Evolutionary conservation across 2,888 invertebrate genomes (phyloP).

Genomic region (Cephus rjabovi): DNA sequence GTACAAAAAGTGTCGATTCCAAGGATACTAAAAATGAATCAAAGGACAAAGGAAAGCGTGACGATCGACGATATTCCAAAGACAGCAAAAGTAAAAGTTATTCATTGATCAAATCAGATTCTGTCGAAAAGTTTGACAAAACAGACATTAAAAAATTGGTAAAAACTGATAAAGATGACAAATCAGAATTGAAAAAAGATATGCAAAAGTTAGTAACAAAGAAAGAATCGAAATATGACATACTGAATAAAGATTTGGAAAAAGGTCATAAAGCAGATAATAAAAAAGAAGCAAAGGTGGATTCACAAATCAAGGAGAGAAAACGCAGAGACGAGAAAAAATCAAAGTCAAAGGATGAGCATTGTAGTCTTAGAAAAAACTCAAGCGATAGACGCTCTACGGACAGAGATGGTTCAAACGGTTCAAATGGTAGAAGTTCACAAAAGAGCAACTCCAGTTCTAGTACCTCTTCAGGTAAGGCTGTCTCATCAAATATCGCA

Average conservation of each 20-base stretch:
- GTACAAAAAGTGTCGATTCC: slow-evolving; percentile 37
- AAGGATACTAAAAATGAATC: slow-evolving; percentile 52
- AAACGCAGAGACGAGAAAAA: slow-evolving; percentile 61
- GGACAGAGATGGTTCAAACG: slow-evolving; percentile 85
- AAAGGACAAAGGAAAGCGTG: slow-evolving; percentile 47
- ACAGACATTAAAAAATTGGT: slow-evolving; percentile 64
- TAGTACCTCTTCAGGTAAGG: slow-evolving; percentile 59
- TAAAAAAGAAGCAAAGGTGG: slow-evolving; percentile 40
- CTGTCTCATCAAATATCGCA: slow-evolving; percentile 67
- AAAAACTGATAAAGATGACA: slow-evolving; percentile 53
- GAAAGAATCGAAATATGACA: slow-evolving; percentile 25
- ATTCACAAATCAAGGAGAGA: slow-evolving; percentile 50
- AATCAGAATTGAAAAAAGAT: slow-evolving; percentile 19
- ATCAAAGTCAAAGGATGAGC: slow-evolving; percentile 75
- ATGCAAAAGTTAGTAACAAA: slow-evolving; percentile 15
- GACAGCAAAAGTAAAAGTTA: slow-evolving; percentile 37
- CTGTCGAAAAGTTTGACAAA: slow-evolving; percentile 47
- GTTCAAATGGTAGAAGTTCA: slow-evolving; percentile 67
- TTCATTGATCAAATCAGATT: slow-evolving; percentile 32
- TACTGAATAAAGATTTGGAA: slow-evolving; percentile 26
- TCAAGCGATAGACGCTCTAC: slow-evolving; percentile 78
- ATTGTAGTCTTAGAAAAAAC: slow-evolving; percentile 76
- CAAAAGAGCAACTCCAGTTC: slow-evolving; percentile 66
- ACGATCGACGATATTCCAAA: slow-evolving; percentile 42
- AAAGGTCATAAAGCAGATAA: slow-evolving; percentile 24